Conservation (phyloP, 2,113 vertebrate genomes). For the Pipa parva region DNA sequence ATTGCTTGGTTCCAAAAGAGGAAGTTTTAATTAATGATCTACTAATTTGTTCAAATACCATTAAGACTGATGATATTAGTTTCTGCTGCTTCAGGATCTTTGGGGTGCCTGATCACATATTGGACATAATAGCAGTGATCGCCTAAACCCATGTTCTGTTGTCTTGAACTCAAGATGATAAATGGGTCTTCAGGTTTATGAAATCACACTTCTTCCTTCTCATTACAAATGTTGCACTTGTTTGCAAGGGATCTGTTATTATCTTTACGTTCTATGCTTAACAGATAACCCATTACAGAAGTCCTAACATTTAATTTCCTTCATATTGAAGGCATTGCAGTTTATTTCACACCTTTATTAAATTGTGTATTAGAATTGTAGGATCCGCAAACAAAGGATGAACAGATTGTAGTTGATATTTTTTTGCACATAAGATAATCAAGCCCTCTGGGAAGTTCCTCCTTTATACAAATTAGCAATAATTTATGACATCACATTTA, state of each 20-base stretch:
- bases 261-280: conserved; percentile 24
- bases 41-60: too few relatives aligned
- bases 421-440: conserved; percentile 50
- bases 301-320: conserved; percentile 49
- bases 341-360: conserved; percentile 38
- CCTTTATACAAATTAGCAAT: too few relatives aligned
- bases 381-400: conserved; percentile 43
- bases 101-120: neutral
- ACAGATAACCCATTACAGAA: conserved; percentile 33
- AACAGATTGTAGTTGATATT: conserved; percentile 30
- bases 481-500: neutral
- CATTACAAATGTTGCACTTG: conserved; percentile 23
- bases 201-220: neutral
- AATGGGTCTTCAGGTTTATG: neutral
- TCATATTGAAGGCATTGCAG: conserved; percentile 63
- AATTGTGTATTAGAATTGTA: conserved; percentile 46
- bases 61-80: too few relatives aligned
- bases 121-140: too few relatives aligned
- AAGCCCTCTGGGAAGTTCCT: conserved; percentile 1
- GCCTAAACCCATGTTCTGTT: too few relatives aligned
- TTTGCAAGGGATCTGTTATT: conserved; percentile 18
- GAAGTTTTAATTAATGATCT: too few relatives aligned
- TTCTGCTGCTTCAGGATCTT: too few relatives aligned
- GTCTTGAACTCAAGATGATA: neutral
- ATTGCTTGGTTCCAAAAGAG: too few relatives aligned